These are phyloP conservation scores for Drosophila eohydei DNA, from an alignment of 2,888 invertebrate genomes.

Conservation along the genomic window DNA sequence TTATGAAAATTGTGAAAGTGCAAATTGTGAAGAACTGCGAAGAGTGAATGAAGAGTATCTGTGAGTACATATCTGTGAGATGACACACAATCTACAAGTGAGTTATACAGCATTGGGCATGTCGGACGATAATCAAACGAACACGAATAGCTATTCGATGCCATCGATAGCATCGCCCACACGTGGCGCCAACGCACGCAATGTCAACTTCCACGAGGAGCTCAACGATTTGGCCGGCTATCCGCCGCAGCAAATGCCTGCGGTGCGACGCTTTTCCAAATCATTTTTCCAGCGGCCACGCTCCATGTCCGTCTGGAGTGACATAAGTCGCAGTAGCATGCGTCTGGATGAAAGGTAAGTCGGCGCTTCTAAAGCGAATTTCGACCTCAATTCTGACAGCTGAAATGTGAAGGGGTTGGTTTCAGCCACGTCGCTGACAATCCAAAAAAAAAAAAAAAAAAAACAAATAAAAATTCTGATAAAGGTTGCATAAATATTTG, in stretches of 20 bases:
- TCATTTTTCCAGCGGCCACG: constrained; percentile 87
- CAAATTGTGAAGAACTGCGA: neutral
- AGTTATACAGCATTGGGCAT: constrained; percentile 85
- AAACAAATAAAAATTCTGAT: constrained; percentile 1
- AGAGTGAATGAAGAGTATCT: constrained; percentile 2
- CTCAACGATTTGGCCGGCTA: constrained; percentile 77
- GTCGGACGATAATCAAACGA: constrained; percentile 85
- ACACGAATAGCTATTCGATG: constrained; percentile 80
- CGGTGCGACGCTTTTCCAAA: constrained; percentile 83
- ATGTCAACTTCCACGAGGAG: constrained; percentile 84
- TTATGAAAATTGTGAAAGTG: constrained; percentile 27
- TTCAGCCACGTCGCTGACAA: constrained; percentile 13
- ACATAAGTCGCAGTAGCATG: constrained; percentile 93
- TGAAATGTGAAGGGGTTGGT: neutral
- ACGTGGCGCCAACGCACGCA: constrained; percentile 67
- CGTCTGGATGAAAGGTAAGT: constrained; percentile 87
- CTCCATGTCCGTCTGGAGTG: constrained; percentile 95
- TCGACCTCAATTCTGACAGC: neutral
- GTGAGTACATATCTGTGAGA: constrained; percentile 63
- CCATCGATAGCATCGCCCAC: constrained; percentile 81
- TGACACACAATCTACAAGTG: constrained; percentile 85
- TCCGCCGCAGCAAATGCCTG: constrained; percentile 74
- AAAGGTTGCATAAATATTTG: constrained; percentile 65
- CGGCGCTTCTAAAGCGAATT: neutral
- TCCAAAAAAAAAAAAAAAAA: neutral